Evolutionary conservation across 2,888 invertebrate genomes (phyloP), one percentile per base, ranked within the genome.

Genomic region (Pteria penguin): DNA sequence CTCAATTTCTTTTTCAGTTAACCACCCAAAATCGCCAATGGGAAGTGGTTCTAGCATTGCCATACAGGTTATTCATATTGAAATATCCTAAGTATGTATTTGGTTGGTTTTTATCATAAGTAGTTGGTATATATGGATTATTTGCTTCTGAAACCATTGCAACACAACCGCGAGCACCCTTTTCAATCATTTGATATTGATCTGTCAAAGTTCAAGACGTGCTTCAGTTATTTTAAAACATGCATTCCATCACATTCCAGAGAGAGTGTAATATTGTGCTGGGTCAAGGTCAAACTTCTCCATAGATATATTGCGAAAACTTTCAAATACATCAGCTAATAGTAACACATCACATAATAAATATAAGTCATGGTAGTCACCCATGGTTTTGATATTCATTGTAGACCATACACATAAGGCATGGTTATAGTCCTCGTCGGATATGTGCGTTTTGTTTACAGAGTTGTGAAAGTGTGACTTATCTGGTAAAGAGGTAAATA

Each of bases 281-380:
- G 75, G 72, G 31, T 72, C 72, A 29, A 72, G 62, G n/a, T 55
- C 60, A 27, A 27, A 69, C 22, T 55, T 32, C 31, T 68, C 27
- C 3, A 68, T 18, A 29, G 58, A 58, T 22, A 58, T 58, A 58
- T 22, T 24, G 26, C 58, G 26, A 29, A 58, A 58, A 27, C 58
- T 18, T 58, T 91, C 87, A 82, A 90, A 90, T 27, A 90, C 82
- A 83, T 90, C 86, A 24, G 86, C 86, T 67, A 89, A 80, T 22
- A 88, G 78, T 14, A 88, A 76, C 3, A 87, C 84, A 79, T 89
- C 88, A 57, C 83, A 83, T 67, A 79, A 60, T 33, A 63, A 18
- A 82, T 87, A 81, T 60, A 84, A 57, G 84, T 87, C 78, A 79
- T 81, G 78, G 72, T 78, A 75, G 18, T 52, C 52, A 18, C 52